Conservation (phyloP, 2,113 vertebrate genomes). For the Amazona vittata region DNA sequence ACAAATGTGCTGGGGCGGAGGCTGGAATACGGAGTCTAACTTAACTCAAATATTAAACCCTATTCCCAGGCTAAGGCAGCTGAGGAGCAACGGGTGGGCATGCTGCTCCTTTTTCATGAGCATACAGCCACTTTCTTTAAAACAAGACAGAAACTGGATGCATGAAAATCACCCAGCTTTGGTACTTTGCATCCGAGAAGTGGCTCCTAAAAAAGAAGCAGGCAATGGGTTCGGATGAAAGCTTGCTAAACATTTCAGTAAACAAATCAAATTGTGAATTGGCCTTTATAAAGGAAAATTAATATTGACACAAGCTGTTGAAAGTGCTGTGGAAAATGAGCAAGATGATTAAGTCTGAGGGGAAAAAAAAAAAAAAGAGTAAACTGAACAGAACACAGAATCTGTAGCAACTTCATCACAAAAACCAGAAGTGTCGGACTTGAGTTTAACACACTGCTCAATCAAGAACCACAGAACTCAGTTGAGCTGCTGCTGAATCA, state of each 20-base stretch:
- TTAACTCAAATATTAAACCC: neutral
- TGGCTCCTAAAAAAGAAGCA: neutral
- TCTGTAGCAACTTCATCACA: neutral
- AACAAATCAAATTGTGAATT: constrained; percentile 25
- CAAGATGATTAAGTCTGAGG: constrained; percentile 47
- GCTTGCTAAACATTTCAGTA: constrained; percentile 20
- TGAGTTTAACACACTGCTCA: neutral
- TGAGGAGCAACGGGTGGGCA: neutral
- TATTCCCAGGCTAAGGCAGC: rapidly evolving
- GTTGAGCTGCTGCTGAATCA: neutral
- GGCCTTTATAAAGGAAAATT: constrained; percentile 36
- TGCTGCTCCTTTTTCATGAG: neutral
- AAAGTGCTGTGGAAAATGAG: neutral
- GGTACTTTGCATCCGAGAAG: neutral
- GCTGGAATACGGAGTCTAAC: neutral
- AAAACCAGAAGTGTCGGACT: neutral
- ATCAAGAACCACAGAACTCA: neutral
- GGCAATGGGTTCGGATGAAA: neutral
- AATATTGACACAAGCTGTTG: constrained; percentile 52
- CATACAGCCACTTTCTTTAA: neutral
- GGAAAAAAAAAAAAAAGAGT: neutral
- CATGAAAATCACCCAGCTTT: neutral
- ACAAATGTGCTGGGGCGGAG: neutral
- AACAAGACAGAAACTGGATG: neutral
- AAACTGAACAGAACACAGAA: neutral